Percentiles rank a stretch among this genome's conserved stretches.
phyloP scores from a whole-genome alignment of 2,888 invertebrate genomes.

The Heteromyza rotundicornis region DNA sequence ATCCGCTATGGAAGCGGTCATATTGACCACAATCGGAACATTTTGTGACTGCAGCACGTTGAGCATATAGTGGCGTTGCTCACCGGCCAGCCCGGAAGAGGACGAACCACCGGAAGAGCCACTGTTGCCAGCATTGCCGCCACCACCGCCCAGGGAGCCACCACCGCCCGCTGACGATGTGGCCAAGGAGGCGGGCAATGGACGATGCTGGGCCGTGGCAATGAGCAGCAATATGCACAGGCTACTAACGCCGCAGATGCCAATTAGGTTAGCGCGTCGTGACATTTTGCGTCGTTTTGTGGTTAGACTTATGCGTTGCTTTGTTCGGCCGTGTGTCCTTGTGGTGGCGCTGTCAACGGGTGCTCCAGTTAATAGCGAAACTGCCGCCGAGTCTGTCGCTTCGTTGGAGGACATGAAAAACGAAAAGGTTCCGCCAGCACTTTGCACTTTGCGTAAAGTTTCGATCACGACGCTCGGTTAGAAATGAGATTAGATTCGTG shows the following conservation, averaged over 20 bases:
- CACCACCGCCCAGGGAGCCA: slow-evolving; percentile 14
- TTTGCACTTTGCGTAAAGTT: slow-evolving; percentile 3
- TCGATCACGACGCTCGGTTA: background rate
- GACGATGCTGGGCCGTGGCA: slow-evolving; percentile 61
- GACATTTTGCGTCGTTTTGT: slow-evolving; percentile 59
- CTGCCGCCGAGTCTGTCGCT: slow-evolving; percentile 34
- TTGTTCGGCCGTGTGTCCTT: slow-evolving; percentile 45
- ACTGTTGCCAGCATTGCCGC: slow-evolving; percentile 18
- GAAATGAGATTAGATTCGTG: background rate
- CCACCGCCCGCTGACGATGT: slow-evolving; percentile 25
- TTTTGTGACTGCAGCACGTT: slow-evolving; percentile 30
- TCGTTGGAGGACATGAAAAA: background rate
- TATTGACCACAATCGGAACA: slow-evolving; percentile 49
- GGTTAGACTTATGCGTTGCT: slow-evolving; percentile 47
- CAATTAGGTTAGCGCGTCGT: slow-evolving; percentile 61
- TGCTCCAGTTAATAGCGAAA: slow-evolving; percentile 46
- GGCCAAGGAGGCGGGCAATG: slow-evolving; percentile 49
- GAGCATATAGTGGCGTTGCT: background rate
- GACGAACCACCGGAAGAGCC: background rate
- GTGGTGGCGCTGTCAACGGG: slow-evolving; percentile 33
- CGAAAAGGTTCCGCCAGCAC: background rate
- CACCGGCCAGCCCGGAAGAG: background rate
- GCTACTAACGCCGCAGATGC: slow-evolving; percentile 61
- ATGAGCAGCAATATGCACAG: slow-evolving; percentile 62
- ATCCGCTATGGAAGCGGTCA: slow-evolving; percentile 65